Percentiles rank a stretch among this genome's conserved stretches.
These are phyloP conservation scores for Ips typographus DNA, from an alignment of 1,140 invertebrate species.

Conservation along the genomic window DNA sequence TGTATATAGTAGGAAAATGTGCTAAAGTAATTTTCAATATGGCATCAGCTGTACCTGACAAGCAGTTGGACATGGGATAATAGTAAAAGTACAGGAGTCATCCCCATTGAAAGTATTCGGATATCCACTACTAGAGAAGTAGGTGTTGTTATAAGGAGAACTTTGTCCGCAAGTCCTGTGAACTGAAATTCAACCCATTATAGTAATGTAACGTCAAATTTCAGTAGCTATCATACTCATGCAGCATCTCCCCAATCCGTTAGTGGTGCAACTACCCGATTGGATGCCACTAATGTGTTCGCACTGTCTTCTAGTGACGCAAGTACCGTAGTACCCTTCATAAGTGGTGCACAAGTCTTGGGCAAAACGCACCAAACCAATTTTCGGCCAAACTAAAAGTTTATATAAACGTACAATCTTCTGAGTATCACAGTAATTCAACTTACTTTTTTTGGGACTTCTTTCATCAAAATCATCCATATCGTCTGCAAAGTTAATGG, in stretches of 20 bases:
- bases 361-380: conserved; percentile 69
- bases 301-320: conserved; percentile 72
- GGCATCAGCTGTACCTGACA: conserved; percentile 64
- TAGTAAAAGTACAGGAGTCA: conserved; percentile 67
- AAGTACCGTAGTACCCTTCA: conserved; percentile 69
- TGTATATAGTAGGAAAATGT: conserved; percentile 48
- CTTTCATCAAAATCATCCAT: no score
- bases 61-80: conserved; percentile 69
- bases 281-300: conserved; percentile 64
- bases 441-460: no score
- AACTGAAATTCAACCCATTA: conserved; percentile 54
- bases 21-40: background rate
- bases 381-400: conserved; percentile 30
- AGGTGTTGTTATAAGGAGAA: conserved; percentile 76
- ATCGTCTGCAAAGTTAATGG: no score
- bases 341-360: conserved; percentile 65
- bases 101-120: conserved; percentile 67
- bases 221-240: conserved; percentile 59
- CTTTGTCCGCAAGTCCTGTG: conserved; percentile 66
- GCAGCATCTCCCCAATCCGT: conserved; percentile 69
- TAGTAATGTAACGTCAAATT: background rate
- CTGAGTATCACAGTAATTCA: no score
- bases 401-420: no score
- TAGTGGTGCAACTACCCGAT: conserved; percentile 67
- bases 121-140: conserved; percentile 76